Base-by-base conservation (phyloP, 2,888 invertebrate genomes). In the Xestia ashworthii region DNA sequence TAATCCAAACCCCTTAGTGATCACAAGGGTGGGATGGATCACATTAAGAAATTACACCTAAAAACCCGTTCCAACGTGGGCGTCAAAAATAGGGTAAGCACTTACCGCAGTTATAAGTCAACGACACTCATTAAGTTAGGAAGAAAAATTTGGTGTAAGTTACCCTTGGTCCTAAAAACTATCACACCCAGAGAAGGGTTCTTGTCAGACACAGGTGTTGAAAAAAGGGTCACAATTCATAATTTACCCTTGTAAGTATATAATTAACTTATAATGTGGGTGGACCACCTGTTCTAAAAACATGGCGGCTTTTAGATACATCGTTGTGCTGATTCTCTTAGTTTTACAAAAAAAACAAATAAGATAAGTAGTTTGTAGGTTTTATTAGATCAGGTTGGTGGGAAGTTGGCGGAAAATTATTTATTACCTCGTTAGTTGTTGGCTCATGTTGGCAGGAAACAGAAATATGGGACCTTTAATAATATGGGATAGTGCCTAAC, bases 171-270 rank as follows among this genome's bases (percentile, higher is more conserved):
- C 14, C 55, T 12, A 12, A 71, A 74, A 86, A 79, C 84, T 84
- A 81, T 60, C 44, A 32, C 55, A 38, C 25, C 11, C 32, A 60
- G 53, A 74, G n/a, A 71, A 55, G 38, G 68, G 48, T 76, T 5
- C n/a, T 46, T 32, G 62, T 58, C 65, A 58, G 81, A 53, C 81
- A 22, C 85, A 85, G 85, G 87, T 85, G 85, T 25, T 75, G 60
- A 80, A 86, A 80, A 86, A 87, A 77, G 77, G 84, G 71, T 71
- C 75, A 73, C 74, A 74, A 60, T 25, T 62, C 76, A 74, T 86
- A 70, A 74, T 75, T 69, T 77, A 80, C 74, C 75, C 77, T 69
- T 73, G 65, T 79, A 66, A 74, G 72, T 71, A 73, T 48, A 75
- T 68, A 80, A 73, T 73, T 71, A 74, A 69, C 25, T 71, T 73